Conservation (phyloP, 2,888 invertebrate genomes). For the Bhutanitis thaidina region DNA sequence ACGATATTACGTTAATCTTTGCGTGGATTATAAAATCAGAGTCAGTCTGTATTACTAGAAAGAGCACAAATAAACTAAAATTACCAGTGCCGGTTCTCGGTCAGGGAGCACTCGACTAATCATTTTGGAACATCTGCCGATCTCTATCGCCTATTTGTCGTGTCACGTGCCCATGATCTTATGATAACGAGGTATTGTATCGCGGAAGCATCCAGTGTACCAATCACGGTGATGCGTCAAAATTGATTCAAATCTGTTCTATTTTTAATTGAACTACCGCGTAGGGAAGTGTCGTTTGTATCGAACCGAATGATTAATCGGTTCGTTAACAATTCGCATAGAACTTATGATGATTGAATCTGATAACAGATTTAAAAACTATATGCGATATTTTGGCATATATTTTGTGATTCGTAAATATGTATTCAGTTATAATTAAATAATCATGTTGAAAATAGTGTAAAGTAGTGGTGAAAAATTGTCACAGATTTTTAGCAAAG, state of each 20-base stretch:
- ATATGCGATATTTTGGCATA: no score
- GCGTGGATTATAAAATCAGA: no score
- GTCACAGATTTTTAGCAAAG: no score
- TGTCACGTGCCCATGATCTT: conserved; percentile 35
- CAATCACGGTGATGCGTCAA: conserved; percentile 37
- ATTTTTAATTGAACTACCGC: conserved; percentile 31
- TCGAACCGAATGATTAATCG: conserved; percentile 27
- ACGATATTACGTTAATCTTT: no score
- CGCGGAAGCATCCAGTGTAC: conserved; percentile 25
- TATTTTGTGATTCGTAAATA: no score
- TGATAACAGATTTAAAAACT: neutral
- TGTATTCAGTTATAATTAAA: no score
- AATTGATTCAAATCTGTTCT: conserved; percentile 33
- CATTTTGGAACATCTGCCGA: conserved; percentile 32
- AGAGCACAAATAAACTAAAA: no score
- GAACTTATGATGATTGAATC: neutral
- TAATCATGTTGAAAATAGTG: no score
- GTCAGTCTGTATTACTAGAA: no score
- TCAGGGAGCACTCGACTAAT: conserved; percentile 21
- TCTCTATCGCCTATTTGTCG: conserved; percentile 33
- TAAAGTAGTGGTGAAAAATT: no score
- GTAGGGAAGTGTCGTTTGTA: conserved; percentile 27
- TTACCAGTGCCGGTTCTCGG: neutral
- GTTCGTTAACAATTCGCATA: conserved; percentile 17
- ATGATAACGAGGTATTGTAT: conserved; percentile 36